Evolutionary conservation across 2,113 vertebrate genomes (phyloP).

Genomic region (Coryphaenoides rupestris): DNA sequence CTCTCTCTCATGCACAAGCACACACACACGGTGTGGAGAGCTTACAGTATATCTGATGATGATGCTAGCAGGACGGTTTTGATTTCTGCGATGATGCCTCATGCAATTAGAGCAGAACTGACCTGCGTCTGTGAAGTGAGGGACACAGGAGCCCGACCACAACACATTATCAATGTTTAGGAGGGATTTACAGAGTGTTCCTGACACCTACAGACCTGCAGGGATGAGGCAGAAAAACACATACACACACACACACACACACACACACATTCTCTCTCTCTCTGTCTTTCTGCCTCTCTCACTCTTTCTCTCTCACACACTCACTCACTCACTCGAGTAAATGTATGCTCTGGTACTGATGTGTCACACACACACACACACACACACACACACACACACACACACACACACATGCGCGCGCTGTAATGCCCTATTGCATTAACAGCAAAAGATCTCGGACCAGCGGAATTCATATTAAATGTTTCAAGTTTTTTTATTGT

Average conservation of each 20-base stretch:
- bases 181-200: conserved; percentile 65
- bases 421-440: conserved; percentile 61
- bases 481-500: no score
- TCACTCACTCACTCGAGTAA: no score
- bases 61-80: conserved; percentile 23
- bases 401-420: no score
- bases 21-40: conserved; percentile 49
- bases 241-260: conserved; percentile 23
- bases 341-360: no score
- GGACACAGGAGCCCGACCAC: conserved; percentile 61
- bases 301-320: no score
- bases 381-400: no score
- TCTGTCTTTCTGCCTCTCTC: neutral
- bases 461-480: conserved; percentile 64
- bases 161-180: conserved; percentile 58
- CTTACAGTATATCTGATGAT: conserved; percentile 24
- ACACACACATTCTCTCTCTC: conserved; percentile 41
- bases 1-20: no score
- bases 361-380: no score
- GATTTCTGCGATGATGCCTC: conserved; percentile 43
- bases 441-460: conserved; percentile 62
- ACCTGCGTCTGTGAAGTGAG: conserved; percentile 65
- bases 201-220: conserved; percentile 62
- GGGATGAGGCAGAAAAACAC: conserved; percentile 46
- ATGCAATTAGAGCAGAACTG: conserved; percentile 52